Conservation (phyloP, 2,888 invertebrate species). For the Brachyopa scutellaris region DNA sequence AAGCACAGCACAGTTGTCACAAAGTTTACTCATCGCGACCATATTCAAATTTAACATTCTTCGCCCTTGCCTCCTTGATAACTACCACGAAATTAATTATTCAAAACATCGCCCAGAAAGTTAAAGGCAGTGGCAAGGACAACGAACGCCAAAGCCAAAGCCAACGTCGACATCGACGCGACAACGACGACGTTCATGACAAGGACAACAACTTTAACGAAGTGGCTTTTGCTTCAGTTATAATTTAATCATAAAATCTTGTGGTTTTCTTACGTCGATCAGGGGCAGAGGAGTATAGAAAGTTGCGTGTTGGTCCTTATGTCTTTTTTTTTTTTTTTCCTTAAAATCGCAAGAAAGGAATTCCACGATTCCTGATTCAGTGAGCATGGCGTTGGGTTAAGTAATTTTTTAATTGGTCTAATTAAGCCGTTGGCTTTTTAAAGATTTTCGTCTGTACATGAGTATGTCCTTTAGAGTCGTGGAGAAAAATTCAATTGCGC, state of each 20-base stretch:
- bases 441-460: too few relatives aligned
- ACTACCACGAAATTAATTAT: conserved; percentile 48
- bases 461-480: too few relatives aligned
- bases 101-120: conserved; percentile 26
- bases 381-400: conserved; percentile 16
- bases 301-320: too few relatives aligned
- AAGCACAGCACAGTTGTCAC: conserved; percentile 7
- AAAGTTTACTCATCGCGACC: conserved; percentile 44
- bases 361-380: conserved; percentile 18
- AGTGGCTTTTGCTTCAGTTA: conserved; percentile 26
- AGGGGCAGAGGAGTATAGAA: not conserved
- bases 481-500: too few relatives aligned
- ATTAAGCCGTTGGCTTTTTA: too few relatives aligned
- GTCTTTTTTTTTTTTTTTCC: not conserved
- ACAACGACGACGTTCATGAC: not conserved
- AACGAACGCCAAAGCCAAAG: not conserved
- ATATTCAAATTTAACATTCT: conserved; percentile 34
- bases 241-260: conserved; percentile 52
- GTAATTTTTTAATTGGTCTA: conserved; percentile 42
- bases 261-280: conserved; percentile 10
- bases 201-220: conserved; percentile 21
- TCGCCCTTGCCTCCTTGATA: conserved; percentile 2
- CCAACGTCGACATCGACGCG: not conserved
- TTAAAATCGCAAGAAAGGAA: not conserved
- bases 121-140: not conserved